Conservation (phyloP, 2,888 invertebrate species). For the Aricia artaxerxes region DNA sequence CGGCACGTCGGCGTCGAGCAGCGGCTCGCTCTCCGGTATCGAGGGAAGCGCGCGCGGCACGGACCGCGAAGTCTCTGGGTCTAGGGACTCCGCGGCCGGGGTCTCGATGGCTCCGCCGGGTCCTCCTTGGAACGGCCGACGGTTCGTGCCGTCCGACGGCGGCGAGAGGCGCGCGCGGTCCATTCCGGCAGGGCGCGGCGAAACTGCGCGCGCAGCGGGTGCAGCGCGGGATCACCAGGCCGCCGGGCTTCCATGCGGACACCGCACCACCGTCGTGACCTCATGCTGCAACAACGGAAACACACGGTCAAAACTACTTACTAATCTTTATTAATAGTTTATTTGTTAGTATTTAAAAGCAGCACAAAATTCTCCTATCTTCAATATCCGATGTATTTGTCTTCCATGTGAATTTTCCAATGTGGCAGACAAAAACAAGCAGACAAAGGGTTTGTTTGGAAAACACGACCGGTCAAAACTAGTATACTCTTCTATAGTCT, state of each 20-base stretch:
- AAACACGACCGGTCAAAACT: too few species aligned
- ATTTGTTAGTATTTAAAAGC: too few species aligned
- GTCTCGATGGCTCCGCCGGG: constrained; percentile 63
- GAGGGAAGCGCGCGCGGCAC: constrained; percentile 63
- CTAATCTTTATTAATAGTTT: too few species aligned
- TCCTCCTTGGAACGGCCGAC: constrained; percentile 73
- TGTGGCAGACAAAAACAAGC: too few species aligned
- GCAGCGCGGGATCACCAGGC: constrained; percentile 69
- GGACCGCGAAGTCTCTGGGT: constrained; percentile 63
- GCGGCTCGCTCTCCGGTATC: constrained; percentile 70
- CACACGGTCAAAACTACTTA: neutral
- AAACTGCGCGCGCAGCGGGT: constrained; percentile 65
- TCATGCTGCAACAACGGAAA: constrained; percentile 68
- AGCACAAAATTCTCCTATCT: too few species aligned
- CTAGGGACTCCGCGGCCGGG: constrained; percentile 60
- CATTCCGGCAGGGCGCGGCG: constrained; percentile 70
- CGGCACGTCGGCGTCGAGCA: constrained; percentile 55
- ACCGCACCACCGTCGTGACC: constrained; percentile 74
- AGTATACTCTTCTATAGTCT: too few species aligned
- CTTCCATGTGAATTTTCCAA: too few species aligned
- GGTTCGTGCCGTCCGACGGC: constrained; percentile 64
- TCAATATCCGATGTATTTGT: too few species aligned
- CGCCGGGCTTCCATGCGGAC: constrained; percentile 77
- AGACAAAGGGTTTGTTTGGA: too few species aligned
- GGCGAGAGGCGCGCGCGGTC: constrained; percentile 70